Evolutionary conservation across 2,113 vertebrate genomes (phyloP).

Genomic region (Chionis minor): DNA sequence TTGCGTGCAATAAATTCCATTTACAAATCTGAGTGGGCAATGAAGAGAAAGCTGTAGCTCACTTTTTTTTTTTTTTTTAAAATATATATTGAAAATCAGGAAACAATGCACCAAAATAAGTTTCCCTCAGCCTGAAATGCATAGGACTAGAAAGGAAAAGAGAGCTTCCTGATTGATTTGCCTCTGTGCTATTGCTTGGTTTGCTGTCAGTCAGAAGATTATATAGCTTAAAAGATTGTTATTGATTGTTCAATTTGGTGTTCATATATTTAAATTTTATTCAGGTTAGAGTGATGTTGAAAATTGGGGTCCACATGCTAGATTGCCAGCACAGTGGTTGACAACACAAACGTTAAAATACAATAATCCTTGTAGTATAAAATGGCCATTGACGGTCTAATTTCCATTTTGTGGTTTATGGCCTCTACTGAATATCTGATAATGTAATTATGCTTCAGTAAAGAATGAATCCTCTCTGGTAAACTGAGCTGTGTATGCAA

Average conservation of each 20-base stretch:
- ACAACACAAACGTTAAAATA: conserved; percentile 70
- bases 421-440: conserved; percentile 77
- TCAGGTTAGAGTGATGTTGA: conserved; percentile 70
- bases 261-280: conserved; percentile 74
- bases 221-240: conserved; percentile 60
- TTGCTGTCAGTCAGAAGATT: conserved; percentile 55
- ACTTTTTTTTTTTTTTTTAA: not conserved
- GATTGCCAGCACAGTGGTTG: conserved; percentile 45
- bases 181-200: conserved; percentile 6
- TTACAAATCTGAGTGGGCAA: conserved; percentile 74
- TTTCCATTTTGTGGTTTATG: conserved; percentile 77
- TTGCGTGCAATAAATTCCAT: conserved; percentile 71
- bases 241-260: conserved; percentile 65
- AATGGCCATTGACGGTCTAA: conserved; percentile 67
- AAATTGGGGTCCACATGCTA: conserved; percentile 62
- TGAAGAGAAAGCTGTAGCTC: conserved; percentile 44
- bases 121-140: not conserved
- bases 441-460: conserved; percentile 72
- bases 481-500: conserved; percentile 68
- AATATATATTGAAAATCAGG: not conserved
- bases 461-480: conserved; percentile 70
- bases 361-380: conserved; percentile 68
- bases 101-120: conserved; percentile 30
- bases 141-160: conserved; percentile 1
- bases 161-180: conserved; percentile 51